Evolutionary conservation across 1,140 invertebrate genomes (phyloP).

Genomic region (Cherax destructor): DNA sequence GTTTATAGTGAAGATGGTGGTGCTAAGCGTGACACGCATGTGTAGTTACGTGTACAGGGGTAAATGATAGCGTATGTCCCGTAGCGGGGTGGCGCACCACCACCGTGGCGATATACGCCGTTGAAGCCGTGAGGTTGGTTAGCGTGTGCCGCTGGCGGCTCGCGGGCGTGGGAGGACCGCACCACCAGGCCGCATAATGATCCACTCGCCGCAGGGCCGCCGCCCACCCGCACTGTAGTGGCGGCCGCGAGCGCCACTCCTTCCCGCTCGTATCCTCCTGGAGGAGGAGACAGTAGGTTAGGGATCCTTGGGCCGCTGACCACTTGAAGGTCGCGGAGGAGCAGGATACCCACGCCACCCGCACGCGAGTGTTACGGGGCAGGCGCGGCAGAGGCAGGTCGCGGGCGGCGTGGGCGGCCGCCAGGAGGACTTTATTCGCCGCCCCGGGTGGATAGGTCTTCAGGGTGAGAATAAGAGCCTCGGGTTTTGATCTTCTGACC

Average conservation of each 20-base stretch:
- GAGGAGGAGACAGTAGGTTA: conserved; percentile 49
- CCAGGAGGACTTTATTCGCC: conserved; percentile 12
- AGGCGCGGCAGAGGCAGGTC: conserved; percentile 26
- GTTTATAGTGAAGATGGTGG: not conserved
- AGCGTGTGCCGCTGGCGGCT: conserved; percentile 21
- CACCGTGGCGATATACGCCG: conserved; percentile 46
- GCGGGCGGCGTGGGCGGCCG: conserved; percentile 42
- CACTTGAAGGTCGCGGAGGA: conserved; percentile 29
- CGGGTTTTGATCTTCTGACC: not conserved
- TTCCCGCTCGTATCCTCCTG: conserved; percentile 17
- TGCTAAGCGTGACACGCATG: not conserved
- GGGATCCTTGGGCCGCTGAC: conserved; percentile 29
- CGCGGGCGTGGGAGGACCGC: conserved; percentile 3
- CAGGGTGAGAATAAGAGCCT: conserved; percentile 10
- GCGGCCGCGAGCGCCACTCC: conserved; percentile 14
- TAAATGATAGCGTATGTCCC: conserved; percentile 12
- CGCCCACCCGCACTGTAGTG: conserved; percentile 50
- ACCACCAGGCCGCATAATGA: conserved; percentile 26
- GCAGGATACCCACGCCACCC: conserved; percentile 23
- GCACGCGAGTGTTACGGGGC: conserved; percentile 34
- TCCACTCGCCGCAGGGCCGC: not conserved
- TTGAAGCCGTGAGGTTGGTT: conserved; percentile 25
- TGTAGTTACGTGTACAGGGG: conserved; percentile 22
- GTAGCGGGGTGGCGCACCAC: conserved; percentile 39
- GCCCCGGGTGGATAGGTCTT: conserved; percentile 38